Percentiles rank a stretch among this genome's conserved stretches.
Conservation (phyloP, 2,888 invertebrate genomes). For the Julus scanicus region DNA sequence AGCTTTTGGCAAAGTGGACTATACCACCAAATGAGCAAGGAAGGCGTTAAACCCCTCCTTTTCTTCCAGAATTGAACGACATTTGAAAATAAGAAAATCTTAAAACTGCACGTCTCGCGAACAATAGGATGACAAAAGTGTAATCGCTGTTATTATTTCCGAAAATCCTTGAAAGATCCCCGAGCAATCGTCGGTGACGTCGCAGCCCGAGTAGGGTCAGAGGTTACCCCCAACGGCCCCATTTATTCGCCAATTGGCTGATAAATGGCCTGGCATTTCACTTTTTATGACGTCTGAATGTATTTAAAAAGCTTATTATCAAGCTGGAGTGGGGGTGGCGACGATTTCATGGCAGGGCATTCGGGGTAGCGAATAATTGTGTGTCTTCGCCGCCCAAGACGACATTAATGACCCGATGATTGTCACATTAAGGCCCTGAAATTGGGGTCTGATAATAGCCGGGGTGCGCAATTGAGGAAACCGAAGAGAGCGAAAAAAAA, state of each 20-base stretch:
- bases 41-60: too few relatives aligned
- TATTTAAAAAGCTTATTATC: conserved; percentile 32
- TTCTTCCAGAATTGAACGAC: too few relatives aligned
- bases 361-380: conserved; percentile 31
- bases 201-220: background rate
- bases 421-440: conserved; percentile 49
- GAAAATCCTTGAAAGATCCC: conserved; percentile 5
- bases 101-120: too few relatives aligned
- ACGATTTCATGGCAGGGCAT: conserved; percentile 38
- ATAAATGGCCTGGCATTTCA: conserved; percentile 45
- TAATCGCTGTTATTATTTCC: background rate
- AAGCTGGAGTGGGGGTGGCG: conserved; percentile 16
- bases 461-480: conserved; percentile 53
- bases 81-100: too few relatives aligned
- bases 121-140: conserved; percentile 6
- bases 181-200: background rate
- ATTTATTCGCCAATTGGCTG: conserved; percentile 22
- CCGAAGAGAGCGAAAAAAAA: conserved; percentile 49
- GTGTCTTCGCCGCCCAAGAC: conserved; percentile 51
- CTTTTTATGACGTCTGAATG: conserved; percentile 43
- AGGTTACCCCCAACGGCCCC: conserved; percentile 15
- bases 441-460: conserved; percentile 49
- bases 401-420: conserved; percentile 52
- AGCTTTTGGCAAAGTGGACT: too few relatives aligned
- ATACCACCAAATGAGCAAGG: too few relatives aligned